A percentile compares a stretch with the other conserved stretches of the same genome.
These are phyloP conservation scores for Azemiops feae DNA, from an alignment of 2,113 vertebrate genomes.

Conservation along the genomic window DNA sequence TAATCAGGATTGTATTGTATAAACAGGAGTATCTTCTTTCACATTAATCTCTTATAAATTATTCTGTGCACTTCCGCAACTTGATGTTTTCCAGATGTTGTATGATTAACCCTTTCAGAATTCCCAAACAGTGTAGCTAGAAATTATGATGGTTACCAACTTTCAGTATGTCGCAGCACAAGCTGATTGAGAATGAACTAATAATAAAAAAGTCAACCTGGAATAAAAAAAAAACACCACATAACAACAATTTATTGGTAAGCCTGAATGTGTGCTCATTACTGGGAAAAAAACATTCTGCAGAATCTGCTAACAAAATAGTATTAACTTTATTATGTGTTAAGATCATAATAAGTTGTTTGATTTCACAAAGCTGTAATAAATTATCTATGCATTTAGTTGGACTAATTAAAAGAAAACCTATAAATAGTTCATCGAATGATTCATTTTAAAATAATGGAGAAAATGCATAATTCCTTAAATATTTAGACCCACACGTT, in stretches of 20 bases:
- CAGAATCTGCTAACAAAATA: not conserved
- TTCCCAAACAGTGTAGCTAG: not conserved
- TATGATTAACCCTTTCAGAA: not conserved
- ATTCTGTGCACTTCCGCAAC: not conserved
- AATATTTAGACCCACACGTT: constrained; percentile 7
- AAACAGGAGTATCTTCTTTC: not conserved
- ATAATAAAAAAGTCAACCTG: not conserved
- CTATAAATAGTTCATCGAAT: not conserved
- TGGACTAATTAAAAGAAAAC: constrained; percentile 1
- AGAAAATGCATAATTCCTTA: not conserved
- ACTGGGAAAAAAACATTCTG: not conserved
- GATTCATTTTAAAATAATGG: constrained; percentile 3
- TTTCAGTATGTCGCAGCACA: not conserved
- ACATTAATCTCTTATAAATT: no score
- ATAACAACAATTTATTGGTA: not conserved
- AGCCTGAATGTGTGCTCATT: not conserved
- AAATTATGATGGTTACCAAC: not conserved
- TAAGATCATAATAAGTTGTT: not conserved
- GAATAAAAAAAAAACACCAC: not conserved
- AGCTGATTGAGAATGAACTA: not conserved
- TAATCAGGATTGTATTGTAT: not conserved
- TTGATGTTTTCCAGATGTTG: not conserved
- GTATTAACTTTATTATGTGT: not conserved
- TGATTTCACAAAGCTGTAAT: not conserved
- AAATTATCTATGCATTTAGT: not conserved